These are phyloP conservation scores for Zaprionus bogoriensis DNA, from an alignment of 2,888 invertebrate species.

Conservation along the genomic window DNA sequence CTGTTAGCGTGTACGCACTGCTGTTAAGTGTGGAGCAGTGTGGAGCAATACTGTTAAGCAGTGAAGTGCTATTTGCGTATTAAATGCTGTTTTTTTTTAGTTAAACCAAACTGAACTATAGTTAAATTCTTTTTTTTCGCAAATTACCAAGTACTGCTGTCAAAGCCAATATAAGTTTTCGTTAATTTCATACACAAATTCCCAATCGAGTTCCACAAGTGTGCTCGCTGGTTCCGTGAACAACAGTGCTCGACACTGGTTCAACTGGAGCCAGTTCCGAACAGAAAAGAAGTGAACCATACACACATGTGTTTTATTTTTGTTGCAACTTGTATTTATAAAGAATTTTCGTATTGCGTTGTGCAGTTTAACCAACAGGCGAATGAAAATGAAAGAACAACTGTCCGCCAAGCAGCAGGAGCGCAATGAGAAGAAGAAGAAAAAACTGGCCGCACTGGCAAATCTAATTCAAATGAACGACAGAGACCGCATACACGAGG, in stretches of 20 bases:
- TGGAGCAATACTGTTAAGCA: not conserved
- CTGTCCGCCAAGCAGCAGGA: slow-evolving; percentile 84
- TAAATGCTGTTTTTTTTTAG: too few relatives aligned
- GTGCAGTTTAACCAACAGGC: slow-evolving; percentile 55
- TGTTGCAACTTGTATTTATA: not conserved
- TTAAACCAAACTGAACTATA: too few relatives aligned
- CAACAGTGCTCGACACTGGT: not conserved
- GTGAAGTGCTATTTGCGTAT: too few relatives aligned
- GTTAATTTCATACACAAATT: not conserved
- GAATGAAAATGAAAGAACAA: slow-evolving; percentile 64
- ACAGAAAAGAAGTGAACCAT: slow-evolving; percentile 3
- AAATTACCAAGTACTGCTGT: too few relatives aligned
- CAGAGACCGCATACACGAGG: slow-evolving; percentile 83
- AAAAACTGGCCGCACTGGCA: slow-evolving; percentile 86
- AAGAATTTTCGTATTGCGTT: not conserved
- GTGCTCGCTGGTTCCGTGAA: not conserved
- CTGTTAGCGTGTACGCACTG: not conserved
- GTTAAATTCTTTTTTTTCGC: too few relatives aligned
- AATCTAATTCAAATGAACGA: slow-evolving; percentile 86
- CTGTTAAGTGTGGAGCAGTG: not conserved
- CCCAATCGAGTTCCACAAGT: not conserved
- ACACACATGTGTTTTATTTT: slow-evolving; percentile 49
- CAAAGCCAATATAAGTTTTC: too few relatives aligned
- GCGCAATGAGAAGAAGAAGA: slow-evolving; percentile 86
- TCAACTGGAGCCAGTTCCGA: not conserved